phyloP scores from a whole-genome alignment of 2,113 vertebrate species.

The Hippotragus niger region DNA sequence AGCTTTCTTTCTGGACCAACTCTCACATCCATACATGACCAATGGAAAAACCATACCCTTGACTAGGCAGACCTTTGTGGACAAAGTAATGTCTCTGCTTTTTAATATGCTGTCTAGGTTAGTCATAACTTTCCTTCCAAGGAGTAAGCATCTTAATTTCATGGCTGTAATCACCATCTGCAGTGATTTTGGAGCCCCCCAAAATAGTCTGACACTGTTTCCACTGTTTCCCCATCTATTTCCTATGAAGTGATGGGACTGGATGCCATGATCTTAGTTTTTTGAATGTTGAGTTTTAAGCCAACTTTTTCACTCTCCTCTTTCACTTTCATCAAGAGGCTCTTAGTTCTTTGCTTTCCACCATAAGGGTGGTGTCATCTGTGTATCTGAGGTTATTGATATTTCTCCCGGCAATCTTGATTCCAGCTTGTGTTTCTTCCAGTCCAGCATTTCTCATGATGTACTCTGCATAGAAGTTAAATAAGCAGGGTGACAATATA shows the following conservation, averaged over 20 bases:
- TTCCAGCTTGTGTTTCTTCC: rapidly evolving
- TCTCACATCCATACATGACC: not conserved
- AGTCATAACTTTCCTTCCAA: not conserved
- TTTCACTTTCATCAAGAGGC: too few species aligned
- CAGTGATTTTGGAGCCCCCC: rapidly evolving
- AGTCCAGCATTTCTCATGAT: too few species aligned
- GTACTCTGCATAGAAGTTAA: not conserved
- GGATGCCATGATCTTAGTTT: too few species aligned
- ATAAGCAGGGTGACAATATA: not conserved
- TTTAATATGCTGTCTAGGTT: not conserved
- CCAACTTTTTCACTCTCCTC: too few species aligned
- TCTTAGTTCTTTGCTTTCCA: too few species aligned
- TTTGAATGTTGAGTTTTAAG: too few species aligned
- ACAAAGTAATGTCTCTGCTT: not conserved
- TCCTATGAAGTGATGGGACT: too few species aligned
- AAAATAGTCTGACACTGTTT: too few species aligned
- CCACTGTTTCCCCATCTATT: too few species aligned
- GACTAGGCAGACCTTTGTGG: not conserved
- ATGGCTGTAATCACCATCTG: not conserved
- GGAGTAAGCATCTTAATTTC: not conserved
- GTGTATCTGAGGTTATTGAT: too few species aligned
- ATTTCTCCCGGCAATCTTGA: too few species aligned
- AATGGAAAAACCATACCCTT: not conserved
- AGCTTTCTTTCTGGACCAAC: not conserved
- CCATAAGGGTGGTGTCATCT: too few species aligned